These are phyloP conservation scores for Gorsachius magnificus DNA, from an alignment of 2,797 vertebrate species.

Conservation along the genomic window DNA sequence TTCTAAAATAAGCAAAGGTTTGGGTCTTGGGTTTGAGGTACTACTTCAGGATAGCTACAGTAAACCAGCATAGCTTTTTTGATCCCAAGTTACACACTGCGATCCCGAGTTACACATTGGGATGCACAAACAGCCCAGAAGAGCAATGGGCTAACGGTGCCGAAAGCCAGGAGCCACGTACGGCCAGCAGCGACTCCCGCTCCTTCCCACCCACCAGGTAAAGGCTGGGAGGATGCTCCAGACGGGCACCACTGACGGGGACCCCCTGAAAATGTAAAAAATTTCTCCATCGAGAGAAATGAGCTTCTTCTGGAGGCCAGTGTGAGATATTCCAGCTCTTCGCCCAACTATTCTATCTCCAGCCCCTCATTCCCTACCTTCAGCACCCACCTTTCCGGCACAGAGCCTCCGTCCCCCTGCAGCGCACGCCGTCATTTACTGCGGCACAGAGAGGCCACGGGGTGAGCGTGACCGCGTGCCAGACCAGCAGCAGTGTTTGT, in stretches of 20 bases:
- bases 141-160: not conserved
- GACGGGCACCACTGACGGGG: accelerated
- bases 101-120: not conserved
- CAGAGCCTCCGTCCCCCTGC: not conserved
- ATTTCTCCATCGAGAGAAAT: not conserved
- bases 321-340: not conserved
- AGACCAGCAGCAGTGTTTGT: not conserved
- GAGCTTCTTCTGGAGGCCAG: not conserved
- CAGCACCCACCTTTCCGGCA: accelerated
- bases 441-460: not conserved
- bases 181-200: not conserved
- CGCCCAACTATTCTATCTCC: not conserved
- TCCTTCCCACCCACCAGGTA: accelerated
- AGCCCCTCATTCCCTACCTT: accelerated
- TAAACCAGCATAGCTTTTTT: not conserved
- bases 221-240: accelerated
- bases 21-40: not conserved
- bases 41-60: not conserved
- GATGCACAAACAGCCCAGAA: not conserved
- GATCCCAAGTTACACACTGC: not conserved
- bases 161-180: not conserved
- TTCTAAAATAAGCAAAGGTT: not conserved
- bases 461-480: not conserved
- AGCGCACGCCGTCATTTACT: accelerated
- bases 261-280: accelerated